Conservation (phyloP, 2,113 vertebrate species). For the Lota lota region DNA sequence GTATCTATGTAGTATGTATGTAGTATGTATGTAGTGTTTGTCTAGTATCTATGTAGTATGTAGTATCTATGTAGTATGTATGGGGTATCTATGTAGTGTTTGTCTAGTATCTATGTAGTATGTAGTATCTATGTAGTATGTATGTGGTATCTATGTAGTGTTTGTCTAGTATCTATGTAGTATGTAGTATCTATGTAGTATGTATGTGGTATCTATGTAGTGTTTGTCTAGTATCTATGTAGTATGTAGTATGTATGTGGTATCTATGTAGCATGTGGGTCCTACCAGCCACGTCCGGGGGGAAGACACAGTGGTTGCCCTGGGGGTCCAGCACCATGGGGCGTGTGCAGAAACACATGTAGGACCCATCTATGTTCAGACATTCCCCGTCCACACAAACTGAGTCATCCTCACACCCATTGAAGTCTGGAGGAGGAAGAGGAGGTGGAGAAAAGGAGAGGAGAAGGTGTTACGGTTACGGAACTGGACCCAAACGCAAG, state of each 20-base stretch:
- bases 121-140: not conserved
- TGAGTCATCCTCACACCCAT: constrained; percentile 88
- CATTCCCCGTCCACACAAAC: constrained; percentile 87
- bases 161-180: not conserved
- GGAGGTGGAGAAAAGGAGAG: constrained; percentile 17
- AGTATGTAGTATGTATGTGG: no score
- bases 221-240: no score
- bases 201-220: no score
- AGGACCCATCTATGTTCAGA: constrained; percentile 90
- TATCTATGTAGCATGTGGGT: not conserved
- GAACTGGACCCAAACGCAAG: no score
- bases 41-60: no score
- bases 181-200: not conserved
- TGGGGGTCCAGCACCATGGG: constrained; percentile 81
- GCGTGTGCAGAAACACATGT: constrained; percentile 87
- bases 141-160: no score
- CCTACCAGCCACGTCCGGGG: constrained; percentile 77
- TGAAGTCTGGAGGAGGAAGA: constrained; percentile 73
- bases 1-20: no score
- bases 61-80: no score
- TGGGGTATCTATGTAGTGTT: no score
- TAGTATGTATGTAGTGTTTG: no score
- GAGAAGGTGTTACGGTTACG: no score
- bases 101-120: no score
- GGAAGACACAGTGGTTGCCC: constrained; percentile 76